Evolutionary conservation across 2,113 vertebrate species (phyloP).

Genomic region (Sardina pilchardus): DNA sequence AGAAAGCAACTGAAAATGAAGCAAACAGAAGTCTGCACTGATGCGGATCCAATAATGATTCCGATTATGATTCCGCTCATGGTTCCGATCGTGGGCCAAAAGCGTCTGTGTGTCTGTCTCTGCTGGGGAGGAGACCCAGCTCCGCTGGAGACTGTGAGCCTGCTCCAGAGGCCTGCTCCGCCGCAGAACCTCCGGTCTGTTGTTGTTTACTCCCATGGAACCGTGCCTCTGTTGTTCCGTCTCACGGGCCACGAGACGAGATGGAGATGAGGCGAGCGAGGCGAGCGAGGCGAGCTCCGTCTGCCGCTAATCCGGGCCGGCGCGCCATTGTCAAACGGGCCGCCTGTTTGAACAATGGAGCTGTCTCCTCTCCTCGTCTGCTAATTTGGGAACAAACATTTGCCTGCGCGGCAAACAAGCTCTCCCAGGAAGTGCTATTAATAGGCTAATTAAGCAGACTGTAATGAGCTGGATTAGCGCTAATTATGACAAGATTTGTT

Average conservation of each 20-base stretch:
- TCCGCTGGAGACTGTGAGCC: background rate
- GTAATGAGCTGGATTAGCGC: constrained; percentile 98
- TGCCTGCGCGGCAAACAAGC: constrained; percentile 91
- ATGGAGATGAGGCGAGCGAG: background rate
- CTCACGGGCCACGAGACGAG: background rate
- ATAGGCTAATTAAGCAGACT: constrained; percentile 98
- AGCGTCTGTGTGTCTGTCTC: too few relatives aligned
- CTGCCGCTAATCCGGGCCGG: background rate
- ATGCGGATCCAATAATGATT: too few relatives aligned
- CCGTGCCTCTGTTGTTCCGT: background rate
- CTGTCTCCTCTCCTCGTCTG: constrained; percentile 97
- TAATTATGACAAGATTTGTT: constrained; percentile 99
- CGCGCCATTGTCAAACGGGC: background rate
- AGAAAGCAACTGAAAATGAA: too few relatives aligned
- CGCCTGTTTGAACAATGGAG: constrained; percentile 89
- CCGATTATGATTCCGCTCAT: background rate
- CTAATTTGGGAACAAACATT: constrained; percentile 99
- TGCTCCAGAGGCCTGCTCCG: background rate
- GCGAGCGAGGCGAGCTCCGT: background rate
- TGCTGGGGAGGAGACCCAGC: background rate
- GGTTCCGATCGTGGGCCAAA: background rate
- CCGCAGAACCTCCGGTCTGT: too few relatives aligned
- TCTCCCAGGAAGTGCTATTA: constrained; percentile 98
- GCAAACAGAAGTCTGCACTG: background rate
- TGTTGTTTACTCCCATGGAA: background rate